Evolutionary conservation across 2,888 invertebrate species (phyloP).

Genomic region (Antitype chi): DNA sequence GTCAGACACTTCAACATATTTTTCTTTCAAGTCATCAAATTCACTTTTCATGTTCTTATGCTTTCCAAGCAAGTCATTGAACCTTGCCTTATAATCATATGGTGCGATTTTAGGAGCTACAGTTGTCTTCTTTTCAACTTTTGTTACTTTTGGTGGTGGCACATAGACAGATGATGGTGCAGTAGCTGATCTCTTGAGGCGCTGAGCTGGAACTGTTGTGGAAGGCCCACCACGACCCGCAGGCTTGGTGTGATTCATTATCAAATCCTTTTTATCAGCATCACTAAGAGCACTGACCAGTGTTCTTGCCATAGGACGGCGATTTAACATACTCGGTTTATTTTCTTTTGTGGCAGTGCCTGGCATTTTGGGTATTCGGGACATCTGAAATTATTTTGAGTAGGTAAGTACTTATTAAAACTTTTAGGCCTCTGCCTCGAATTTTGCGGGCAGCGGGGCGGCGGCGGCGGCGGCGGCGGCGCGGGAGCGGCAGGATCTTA

Average conservation of each 20-base stretch:
- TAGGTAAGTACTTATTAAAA: background rate
- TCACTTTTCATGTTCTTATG: conserved; percentile 90
- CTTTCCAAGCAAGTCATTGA: conserved; percentile 91
- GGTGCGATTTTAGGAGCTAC: conserved; percentile 90
- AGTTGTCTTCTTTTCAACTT: conserved; percentile 83
- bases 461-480: no score
- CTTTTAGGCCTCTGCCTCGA: no score
- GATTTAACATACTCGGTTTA: conserved; percentile 77
- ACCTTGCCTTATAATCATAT: conserved; percentile 92
- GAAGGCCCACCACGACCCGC: conserved; percentile 68
- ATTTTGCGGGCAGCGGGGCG: no score
- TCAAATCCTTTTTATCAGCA: conserved; percentile 82
- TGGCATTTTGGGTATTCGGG: conserved; percentile 86
- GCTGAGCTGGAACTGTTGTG: conserved; percentile 74
- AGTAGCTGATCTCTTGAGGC: conserved; percentile 83
- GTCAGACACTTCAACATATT: conserved; percentile 87
- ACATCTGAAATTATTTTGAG: conserved; percentile 81
- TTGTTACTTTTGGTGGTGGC: conserved; percentile 77
- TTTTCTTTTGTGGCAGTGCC: conserved; percentile 82
- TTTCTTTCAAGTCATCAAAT: conserved; percentile 87
- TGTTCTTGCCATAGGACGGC: conserved; percentile 75
- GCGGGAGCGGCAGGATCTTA: no score
- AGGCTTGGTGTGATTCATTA: conserved; percentile 85
- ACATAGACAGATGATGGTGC: conserved; percentile 75
- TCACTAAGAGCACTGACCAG: conserved; percentile 83